Evolutionary conservation across 2,797 vertebrate genomes (phyloP).

Genomic region (Monodelphis domestica): DNA sequence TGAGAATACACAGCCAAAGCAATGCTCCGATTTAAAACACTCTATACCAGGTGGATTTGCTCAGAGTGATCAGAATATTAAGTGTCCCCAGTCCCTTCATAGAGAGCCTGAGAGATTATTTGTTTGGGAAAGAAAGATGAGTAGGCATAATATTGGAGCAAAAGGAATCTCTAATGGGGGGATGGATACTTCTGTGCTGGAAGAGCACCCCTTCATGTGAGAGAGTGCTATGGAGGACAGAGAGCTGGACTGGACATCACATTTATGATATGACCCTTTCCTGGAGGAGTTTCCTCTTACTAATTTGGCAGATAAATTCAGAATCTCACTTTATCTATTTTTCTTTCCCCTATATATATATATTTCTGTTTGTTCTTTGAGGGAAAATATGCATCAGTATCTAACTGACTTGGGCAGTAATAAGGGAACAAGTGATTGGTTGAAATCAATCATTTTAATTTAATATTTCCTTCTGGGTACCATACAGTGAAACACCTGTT

Average conservation of each 20-base stretch:
- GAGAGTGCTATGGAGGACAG: constrained; percentile 50
- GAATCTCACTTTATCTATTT: constrained; percentile 61
- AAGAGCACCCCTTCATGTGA: constrained; percentile 61
- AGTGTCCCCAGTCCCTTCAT: constrained; percentile 53
- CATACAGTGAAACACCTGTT: neutral
- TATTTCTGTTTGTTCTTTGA: constrained; percentile 42
- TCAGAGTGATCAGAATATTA: constrained; percentile 11
- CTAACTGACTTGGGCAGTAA: neutral
- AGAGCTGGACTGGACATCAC: constrained; percentile 57
- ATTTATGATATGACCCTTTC: constrained; percentile 38
- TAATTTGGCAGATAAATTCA: constrained; percentile 50
- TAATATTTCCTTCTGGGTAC: constrained; percentile 3
- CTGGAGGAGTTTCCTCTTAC: constrained; percentile 31
- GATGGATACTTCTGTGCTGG: neutral
- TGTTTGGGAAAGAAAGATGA: constrained; percentile 69
- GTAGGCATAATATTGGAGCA: constrained; percentile 17
- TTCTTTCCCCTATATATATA: constrained; percentile 41
- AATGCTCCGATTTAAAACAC: constrained; percentile 50
- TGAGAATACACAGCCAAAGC: constrained; percentile 55
- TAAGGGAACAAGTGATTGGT: neutral
- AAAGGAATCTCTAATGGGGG: constrained; percentile 57
- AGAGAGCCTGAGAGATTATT: constrained; percentile 60
- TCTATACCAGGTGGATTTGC: constrained; percentile 60
- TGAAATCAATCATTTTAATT: neutral
- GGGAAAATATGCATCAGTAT: constrained; percentile 25